phyloP scores from a whole-genome alignment of 2,888 invertebrate genomes.

The Ernsta delagoae region DNA sequence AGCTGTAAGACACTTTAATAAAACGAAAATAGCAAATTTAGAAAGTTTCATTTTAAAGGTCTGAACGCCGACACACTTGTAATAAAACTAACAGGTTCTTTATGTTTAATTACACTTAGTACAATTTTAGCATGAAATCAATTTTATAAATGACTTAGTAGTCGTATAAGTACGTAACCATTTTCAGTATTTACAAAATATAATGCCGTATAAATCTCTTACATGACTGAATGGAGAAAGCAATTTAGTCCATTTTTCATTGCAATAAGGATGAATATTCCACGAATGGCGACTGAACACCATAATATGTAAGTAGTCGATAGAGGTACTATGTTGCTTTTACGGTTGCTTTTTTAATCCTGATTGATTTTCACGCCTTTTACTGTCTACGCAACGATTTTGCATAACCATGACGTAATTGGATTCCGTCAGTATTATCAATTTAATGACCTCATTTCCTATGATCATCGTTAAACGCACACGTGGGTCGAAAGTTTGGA shows the following conservation, averaged over 20 bases:
- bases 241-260: not conserved
- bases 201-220: too few relatives aligned
- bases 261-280: conserved; percentile 7
- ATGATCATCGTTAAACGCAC: conserved; percentile 16
- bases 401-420: conserved; percentile 16
- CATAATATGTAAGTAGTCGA: too few relatives aligned
- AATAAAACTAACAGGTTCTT: conserved; percentile 1
- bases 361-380: conserved; percentile 35
- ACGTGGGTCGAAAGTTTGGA: conserved; percentile 27
- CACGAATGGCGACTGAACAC: not conserved
- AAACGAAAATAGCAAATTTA: not conserved
- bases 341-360: conserved; percentile 15
- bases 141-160: conserved; percentile 15
- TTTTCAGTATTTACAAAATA: too few relatives aligned
- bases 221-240: not conserved
- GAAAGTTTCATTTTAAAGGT: conserved; percentile 11
- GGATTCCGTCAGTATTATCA: conserved; percentile 13
- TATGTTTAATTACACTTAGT: not conserved
- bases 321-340: not conserved
- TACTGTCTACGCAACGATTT: not conserved
- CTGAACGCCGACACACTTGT: conserved; percentile 5
- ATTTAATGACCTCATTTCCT: conserved; percentile 9
- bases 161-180: not conserved
- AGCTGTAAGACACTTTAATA: conserved; percentile 3
- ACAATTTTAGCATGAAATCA: conserved; percentile 17